phyloP scores from a whole-genome alignment of 2,113 vertebrate genomes.

The Istiophorus platypterus region DNA sequence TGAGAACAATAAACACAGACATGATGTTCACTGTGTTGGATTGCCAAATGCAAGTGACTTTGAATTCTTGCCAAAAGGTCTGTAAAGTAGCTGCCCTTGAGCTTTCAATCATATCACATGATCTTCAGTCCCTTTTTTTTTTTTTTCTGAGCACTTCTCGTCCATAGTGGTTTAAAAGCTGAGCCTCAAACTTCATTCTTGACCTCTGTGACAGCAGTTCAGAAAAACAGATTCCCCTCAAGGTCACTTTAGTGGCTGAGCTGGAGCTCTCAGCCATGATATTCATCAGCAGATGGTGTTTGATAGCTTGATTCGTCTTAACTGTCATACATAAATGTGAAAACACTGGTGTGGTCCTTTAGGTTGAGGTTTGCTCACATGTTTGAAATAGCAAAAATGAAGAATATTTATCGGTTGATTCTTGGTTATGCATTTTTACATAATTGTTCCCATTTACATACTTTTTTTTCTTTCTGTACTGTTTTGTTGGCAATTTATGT shows the following conservation, averaged over 20 bases:
- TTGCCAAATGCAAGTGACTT: too few species aligned
- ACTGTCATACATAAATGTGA: background rate
- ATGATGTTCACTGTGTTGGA: background rate
- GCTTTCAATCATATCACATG: background rate
- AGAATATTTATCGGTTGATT: slow-evolving; percentile 8
- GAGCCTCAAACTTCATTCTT: too few species aligned
- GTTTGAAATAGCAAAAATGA: slow-evolving; percentile 2
- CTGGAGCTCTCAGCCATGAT: background rate
- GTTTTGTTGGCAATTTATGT: background rate
- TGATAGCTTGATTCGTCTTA: too few species aligned
- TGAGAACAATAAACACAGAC: background rate
- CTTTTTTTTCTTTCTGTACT: background rate
- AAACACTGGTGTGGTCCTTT: slow-evolving; percentile 17
- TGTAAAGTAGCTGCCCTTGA: background rate
- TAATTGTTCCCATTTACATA: background rate
- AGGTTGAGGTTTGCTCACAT: background rate
- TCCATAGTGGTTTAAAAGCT: too few species aligned
- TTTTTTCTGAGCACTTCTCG: background rate
- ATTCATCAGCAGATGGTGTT: background rate
- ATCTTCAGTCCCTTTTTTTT: too few species aligned
- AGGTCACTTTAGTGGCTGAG: too few species aligned
- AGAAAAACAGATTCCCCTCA: too few species aligned
- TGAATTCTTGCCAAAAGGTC: background rate
- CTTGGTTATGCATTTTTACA: background rate
- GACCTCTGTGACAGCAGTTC: too few species aligned